Base-by-base conservation (phyloP, 2,113 vertebrate species). In the Oncorhynchus kisutch region DNA sequence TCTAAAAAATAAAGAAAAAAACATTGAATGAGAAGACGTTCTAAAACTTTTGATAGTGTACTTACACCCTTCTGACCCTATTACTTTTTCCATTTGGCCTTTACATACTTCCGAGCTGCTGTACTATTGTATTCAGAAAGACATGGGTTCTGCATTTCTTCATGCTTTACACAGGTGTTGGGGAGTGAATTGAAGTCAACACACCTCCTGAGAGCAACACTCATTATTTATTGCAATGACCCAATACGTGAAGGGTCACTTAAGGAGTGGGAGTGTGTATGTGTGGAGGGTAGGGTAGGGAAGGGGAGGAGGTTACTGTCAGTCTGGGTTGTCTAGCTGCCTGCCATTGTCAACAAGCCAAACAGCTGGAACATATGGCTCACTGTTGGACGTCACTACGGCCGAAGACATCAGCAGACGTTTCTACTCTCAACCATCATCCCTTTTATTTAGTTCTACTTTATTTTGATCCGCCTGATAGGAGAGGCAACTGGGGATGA, bases 101-200 rank as follows among this genome's bases (percentile, higher is more conserved):
- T 57, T 4, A 57, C 54, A 57, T 57, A 57, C 8, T 22, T n/a
- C 7, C 18, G 11, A 62, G 18, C 24, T 62, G 8, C 59, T 57
- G 54, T 57, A 6, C 54, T 57, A 20, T 57, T 57, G 54, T 57
- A n/a, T 62, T 62, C 59, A 62, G 59, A 54, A 54, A 18, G 3
- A 7, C 59, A 22, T 24, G 6, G 59, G 22, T 62, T 62, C 59
- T n/a, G 39, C 71, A 45, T 31, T 20, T 85, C 49, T 64, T 72
- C 67, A 5, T 79, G 82, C 86, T 91, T 88, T 91, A 86, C 84
- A 85, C 88, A 91, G 91, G 84, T 90, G 88, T 88, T 4, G 9
- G 78, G 73, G 76, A 80, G 70, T 86, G 78, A 84, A 78, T 81
- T 73, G 80, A 73, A 82, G 86, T 86, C 86, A 86, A 75, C 70